Evolutionary conservation across 2,113 vertebrate species (phyloP).

Genomic region (Prunella himalayana): DNA sequence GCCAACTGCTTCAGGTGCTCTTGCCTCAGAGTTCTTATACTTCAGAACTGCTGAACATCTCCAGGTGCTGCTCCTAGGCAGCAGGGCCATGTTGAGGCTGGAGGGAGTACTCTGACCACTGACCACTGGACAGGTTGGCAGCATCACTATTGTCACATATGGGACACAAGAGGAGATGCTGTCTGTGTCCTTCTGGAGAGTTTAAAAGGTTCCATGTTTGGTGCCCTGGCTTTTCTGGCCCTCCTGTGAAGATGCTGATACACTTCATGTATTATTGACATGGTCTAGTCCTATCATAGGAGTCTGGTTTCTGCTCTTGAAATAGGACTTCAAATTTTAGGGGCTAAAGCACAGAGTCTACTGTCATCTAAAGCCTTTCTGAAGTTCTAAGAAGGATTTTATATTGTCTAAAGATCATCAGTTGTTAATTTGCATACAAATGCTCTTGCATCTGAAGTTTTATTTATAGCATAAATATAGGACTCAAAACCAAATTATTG

Average conservation of each 20-base stretch:
- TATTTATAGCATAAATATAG: background rate
- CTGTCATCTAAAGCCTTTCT: background rate
- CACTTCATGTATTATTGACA: background rate
- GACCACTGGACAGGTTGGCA: background rate
- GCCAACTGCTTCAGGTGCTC: background rate
- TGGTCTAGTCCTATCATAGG: background rate
- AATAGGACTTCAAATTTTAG: background rate
- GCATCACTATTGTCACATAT: accelerated
- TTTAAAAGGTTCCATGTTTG: background rate
- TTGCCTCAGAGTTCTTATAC: background rate
- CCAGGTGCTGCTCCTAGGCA: background rate
- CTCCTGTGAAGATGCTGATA: background rate
- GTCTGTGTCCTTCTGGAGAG: background rate
- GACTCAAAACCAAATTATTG: background rate
- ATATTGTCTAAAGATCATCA: background rate
- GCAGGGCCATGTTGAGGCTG: background rate
- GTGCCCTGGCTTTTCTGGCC: background rate
- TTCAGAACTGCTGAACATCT: background rate
- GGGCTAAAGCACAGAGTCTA: background rate
- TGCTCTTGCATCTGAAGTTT: background rate
- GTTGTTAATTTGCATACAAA: background rate
- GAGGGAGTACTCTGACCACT: background rate
- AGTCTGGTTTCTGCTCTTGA: background rate
- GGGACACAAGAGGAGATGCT: background rate
- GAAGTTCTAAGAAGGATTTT: background rate